Evolutionary conservation across 2,888 invertebrate species (phyloP), one percentile per base, ranked within the genome.

Genomic region (Mimas tiliae): DNA sequence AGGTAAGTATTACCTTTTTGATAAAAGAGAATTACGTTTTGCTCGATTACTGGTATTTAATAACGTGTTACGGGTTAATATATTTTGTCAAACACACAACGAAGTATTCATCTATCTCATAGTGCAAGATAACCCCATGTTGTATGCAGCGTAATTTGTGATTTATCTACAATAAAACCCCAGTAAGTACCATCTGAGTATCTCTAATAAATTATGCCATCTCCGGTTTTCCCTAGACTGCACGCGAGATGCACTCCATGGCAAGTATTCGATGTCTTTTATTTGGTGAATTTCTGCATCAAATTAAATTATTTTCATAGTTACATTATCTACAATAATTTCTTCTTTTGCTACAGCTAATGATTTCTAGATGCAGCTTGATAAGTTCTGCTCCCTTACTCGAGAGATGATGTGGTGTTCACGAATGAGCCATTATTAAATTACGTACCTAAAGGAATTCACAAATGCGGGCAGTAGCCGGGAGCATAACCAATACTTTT

Each of bases 351-450:
- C 9, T 50, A 11, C 8, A 19, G 8, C 11, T 55, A 55, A 34
- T 38, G 1, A 55, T 55, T 16, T 34, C 8, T 53, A n/a, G 50
- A 50, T 50, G 19, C 19, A 9, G 16, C 11, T 34, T 34, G 8
- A 34, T 55, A 55, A 11, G 45, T 14, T 45, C 14, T 45, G 8
- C n/a, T n/a, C 34, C 2, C 9, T n/a, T 27, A 34, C 11, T 55
- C 16, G 6, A 34, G 1, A 55, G 1, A 34, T n/a, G 7, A 0
- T 9, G 33, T n/a, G 1, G 53, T 55, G 34, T 34, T 33, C 34
- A 55, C 33, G n/a, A 55, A 55, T n/a, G 45, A 53, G 21, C 42
- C 19, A 33, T 65, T 48, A 58, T 38, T 65, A 34, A 65, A n/a
- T 64, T 58, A 33, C 34, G 19, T 42, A n/a, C n/a, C n/a, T n/a